Percentiles rank a stretch among this genome's conserved stretches.
phyloP scores from a whole-genome alignment of 2,797 vertebrate species.

The Gymnopithys bicolor region DNA sequence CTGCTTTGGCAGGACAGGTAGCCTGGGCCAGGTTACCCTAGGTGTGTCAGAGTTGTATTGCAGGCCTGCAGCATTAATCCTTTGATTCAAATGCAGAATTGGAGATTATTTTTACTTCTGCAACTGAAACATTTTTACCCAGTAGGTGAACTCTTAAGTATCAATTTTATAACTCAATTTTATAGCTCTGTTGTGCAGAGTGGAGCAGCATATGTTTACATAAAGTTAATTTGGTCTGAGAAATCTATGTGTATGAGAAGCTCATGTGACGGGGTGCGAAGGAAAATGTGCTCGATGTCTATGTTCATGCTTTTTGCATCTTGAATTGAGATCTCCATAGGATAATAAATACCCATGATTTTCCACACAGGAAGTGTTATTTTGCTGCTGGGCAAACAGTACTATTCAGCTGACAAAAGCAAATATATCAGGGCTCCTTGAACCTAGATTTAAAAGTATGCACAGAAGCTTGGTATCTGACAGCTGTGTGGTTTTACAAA shows the following conservation, averaged over 20 bases:
- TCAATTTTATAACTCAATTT: neutral
- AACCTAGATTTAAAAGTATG: neutral
- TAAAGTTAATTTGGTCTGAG: neutral
- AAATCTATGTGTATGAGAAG: neutral
- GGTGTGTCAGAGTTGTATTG: neutral
- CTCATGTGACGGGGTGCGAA: neutral
- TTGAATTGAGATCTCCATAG: neutral
- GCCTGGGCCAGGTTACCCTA: neutral
- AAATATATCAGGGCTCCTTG: neutral
- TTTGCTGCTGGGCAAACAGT: neutral
- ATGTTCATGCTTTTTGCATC: neutral
- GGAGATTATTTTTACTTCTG: neutral
- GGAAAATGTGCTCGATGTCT: neutral
- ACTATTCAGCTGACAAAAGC: neutral
- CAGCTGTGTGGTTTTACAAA: neutral
- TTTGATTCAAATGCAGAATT: neutral
- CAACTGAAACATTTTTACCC: neutral
- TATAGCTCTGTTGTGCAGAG: neutral
- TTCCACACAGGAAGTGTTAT: neutral
- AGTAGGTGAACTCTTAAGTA: neutral
- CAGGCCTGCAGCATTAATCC: neutral
- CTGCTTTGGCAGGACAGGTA: neutral
- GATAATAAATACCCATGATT: constrained; percentile 8
- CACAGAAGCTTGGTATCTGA: neutral
- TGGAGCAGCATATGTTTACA: neutral